Evolutionary conservation across 2,888 invertebrate genomes (phyloP).

Genomic region (Napeogenes sylphis): DNA sequence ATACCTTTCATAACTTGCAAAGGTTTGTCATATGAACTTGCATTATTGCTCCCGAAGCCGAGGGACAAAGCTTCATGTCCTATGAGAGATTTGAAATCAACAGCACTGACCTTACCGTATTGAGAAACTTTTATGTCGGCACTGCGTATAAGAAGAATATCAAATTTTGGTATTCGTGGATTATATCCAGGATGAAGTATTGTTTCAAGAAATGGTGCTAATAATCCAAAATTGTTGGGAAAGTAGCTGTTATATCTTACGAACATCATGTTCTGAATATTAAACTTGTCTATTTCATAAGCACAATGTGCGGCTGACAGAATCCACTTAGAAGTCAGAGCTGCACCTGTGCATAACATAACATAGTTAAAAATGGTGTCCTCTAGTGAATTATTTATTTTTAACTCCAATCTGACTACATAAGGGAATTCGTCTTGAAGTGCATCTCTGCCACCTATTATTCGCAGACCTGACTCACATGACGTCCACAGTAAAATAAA

Average conservation of each 20-base stretch:
- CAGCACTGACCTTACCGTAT: not conserved
- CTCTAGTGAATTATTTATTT: not conserved
- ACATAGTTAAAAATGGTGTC: not conserved
- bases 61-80: not conserved
- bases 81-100: not conserved
- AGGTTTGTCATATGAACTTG: not conserved
- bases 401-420: not conserved
- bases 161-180: not conserved
- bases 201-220: not conserved
- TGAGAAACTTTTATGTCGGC: not conserved
- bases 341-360: not conserved
- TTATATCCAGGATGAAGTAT: not conserved
- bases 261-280: not conserved
- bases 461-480: not conserved
- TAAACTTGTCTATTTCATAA: not conserved
- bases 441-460: not conserved
- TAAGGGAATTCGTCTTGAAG: not conserved
- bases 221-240: not conserved
- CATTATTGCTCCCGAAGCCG: not conserved
- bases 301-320: not conserved
- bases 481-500: not conserved
- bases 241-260: constrained; percentile 2
- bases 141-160: not conserved
- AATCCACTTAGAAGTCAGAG: not conserved
- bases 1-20: not conserved